Conservation (phyloP, 2,888 invertebrate genomes). For the Aproaerema taeniolella region DNA sequence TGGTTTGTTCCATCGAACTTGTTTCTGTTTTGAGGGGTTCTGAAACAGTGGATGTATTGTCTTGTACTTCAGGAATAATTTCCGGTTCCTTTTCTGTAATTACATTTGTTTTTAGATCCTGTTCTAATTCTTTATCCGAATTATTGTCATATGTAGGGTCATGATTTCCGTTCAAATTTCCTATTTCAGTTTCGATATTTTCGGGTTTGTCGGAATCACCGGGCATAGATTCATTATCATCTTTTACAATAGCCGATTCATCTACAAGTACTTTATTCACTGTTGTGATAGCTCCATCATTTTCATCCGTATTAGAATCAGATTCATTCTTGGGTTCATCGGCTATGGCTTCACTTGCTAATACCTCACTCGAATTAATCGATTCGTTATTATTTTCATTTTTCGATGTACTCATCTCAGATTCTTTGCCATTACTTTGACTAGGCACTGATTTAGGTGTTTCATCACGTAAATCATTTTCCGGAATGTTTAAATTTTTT, state of each 20-base stretch:
- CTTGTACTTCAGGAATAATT: constrained; percentile 8
- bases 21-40: constrained; percentile 8
- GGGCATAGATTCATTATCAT: constrained; percentile 5
- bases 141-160: constrained; percentile 3
- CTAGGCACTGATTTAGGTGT: no score
- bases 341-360: no score
- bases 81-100: not conserved
- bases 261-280: constrained; percentile 7
- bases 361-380: no score
- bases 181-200: not conserved
- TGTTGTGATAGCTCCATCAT: constrained; percentile 1
- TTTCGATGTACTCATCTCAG: no score
- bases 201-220: not conserved
- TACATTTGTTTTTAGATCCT: not conserved
- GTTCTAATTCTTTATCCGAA: constrained; percentile 2
- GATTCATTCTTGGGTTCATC: not conserved
- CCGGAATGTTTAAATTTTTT: no score
- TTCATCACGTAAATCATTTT: no score
- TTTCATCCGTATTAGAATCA: not conserved
- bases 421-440: not conserved
- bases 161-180: not conserved
- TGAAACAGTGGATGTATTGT: constrained; percentile 7
- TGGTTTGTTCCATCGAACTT: constrained; percentile 13
- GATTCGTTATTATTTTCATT: not conserved
- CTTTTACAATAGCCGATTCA: constrained; percentile 1